Evolutionary conservation across 2,113 vertebrate genomes (phyloP).

Genomic region (Sturnus vulgaris): DNA sequence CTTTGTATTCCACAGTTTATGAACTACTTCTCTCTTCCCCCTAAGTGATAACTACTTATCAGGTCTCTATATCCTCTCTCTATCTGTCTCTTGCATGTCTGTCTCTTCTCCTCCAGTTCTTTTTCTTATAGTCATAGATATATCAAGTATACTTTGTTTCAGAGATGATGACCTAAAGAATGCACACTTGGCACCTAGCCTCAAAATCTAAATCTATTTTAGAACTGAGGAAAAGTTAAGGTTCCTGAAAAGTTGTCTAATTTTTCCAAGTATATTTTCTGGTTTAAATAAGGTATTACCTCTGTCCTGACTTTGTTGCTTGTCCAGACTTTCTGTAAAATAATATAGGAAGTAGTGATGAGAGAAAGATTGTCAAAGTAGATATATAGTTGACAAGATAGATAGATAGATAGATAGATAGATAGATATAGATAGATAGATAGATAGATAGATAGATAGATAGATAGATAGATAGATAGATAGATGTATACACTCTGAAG

Average conservation of each 20-base stretch:
- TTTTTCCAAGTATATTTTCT: neutral
- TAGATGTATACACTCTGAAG: accelerated
- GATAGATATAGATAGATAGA: neutral
- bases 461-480: accelerated
- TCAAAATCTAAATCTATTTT: neutral
- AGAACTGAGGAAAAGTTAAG: neutral
- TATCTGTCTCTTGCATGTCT: neutral
- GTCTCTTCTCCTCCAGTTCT: neutral
- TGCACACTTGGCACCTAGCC: neutral
- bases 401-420: too few relatives aligned
- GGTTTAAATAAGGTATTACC: neutral
- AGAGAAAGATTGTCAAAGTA: neutral
- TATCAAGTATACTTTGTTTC: neutral
- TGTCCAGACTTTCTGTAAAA: neutral
- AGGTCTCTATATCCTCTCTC: neutral
- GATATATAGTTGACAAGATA: neutral
- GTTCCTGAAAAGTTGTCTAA: neutral
- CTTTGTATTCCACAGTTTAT: neutral
- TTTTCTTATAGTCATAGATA: neutral
- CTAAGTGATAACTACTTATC: neutral
- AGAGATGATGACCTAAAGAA: neutral
- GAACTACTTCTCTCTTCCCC: neutral
- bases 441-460: accelerated
- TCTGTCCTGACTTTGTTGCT: neutral
- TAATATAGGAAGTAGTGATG: neutral